Evolutionary conservation across 2,797 vertebrate genomes (phyloP).

Genomic region (Xenentodon cancila): DNA sequence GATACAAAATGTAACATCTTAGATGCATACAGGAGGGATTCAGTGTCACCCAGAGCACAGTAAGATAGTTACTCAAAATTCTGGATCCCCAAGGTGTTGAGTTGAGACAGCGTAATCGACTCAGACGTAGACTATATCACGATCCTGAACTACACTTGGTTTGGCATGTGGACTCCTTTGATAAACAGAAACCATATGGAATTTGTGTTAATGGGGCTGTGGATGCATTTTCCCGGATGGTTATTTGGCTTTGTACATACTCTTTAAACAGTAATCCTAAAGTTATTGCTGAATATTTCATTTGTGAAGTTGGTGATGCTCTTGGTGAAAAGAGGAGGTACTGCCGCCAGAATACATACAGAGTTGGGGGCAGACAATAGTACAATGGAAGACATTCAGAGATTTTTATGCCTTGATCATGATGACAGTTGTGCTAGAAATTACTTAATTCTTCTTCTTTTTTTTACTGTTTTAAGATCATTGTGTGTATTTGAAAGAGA

Average conservation of each 20-base stretch:
- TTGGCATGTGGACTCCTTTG: slow-evolving; percentile 1
- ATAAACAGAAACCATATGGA: neutral
- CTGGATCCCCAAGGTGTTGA: slow-evolving; percentile 1
- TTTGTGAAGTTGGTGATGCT: slow-evolving; percentile 3
- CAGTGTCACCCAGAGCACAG: neutral
- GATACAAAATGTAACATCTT: slow-evolving; percentile 1
- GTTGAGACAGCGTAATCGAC: neutral
- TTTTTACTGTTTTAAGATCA: slow-evolving; percentile 3
- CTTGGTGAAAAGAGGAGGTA: neutral
- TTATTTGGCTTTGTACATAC: too few relatives aligned
- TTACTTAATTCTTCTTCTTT: slow-evolving; percentile 1
- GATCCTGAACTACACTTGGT: neutral
- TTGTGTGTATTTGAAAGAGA: neutral
- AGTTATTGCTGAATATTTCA: neutral
- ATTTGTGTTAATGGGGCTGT: slow-evolving; percentile 1
- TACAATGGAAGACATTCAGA: slow-evolving; percentile 1
- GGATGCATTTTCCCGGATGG: too few relatives aligned
- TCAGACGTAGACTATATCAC: neutral
- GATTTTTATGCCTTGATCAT: neutral
- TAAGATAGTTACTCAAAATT: slow-evolving; percentile 1
- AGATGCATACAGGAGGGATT: slow-evolving; percentile 5
- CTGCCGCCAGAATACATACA: neutral
- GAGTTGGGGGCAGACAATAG: slow-evolving; percentile 2
- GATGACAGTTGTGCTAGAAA: neutral
- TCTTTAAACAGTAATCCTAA: neutral